Conservation (phyloP, 2,113 vertebrate species). For the Engraulis encrasicolus region DNA sequence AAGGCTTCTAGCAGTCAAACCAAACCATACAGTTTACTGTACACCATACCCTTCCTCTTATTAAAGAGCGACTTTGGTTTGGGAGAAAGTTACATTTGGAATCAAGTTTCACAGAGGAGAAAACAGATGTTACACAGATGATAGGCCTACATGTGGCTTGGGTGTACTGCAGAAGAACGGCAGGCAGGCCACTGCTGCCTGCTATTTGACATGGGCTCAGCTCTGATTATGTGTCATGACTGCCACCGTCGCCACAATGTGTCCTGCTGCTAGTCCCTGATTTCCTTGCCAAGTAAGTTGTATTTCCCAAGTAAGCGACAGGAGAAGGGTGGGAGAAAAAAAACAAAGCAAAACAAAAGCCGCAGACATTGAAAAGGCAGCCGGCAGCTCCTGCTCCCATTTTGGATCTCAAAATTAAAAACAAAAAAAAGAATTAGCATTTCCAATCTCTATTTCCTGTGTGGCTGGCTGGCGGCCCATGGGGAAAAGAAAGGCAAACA, state of each 20-base stretch:
- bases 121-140: slow-evolving; percentile 13
- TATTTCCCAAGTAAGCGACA: not conserved
- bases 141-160: not conserved
- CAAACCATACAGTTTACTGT: too few species aligned
- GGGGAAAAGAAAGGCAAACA: slow-evolving; percentile 61
- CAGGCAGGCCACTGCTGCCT: not conserved
- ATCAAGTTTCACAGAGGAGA: slow-evolving; percentile 9
- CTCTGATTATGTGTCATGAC: not conserved
- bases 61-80: not conserved
- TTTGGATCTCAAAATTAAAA: slow-evolving; percentile 43
- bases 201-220: not conserved
- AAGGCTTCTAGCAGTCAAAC: not conserved
- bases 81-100: slow-evolving; percentile 13
- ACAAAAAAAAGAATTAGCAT: slow-evolving; percentile 25
- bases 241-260: not conserved
- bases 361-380: not conserved
- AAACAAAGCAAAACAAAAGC: not conserved
- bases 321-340: too few species aligned
- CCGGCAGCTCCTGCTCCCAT: slow-evolving; percentile 21
- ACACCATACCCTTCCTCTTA: not conserved
- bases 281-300: not conserved
- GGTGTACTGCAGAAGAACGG: not conserved
- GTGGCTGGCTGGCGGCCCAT: slow-evolving; percentile 58
- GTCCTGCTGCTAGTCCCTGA: not conserved
- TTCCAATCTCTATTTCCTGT: slow-evolving; percentile 65